Evolutionary conservation across 2,113 vertebrate species (phyloP), one percentile per base, ranked within the genome.

Genomic region (Mustela nigripes): DNA sequence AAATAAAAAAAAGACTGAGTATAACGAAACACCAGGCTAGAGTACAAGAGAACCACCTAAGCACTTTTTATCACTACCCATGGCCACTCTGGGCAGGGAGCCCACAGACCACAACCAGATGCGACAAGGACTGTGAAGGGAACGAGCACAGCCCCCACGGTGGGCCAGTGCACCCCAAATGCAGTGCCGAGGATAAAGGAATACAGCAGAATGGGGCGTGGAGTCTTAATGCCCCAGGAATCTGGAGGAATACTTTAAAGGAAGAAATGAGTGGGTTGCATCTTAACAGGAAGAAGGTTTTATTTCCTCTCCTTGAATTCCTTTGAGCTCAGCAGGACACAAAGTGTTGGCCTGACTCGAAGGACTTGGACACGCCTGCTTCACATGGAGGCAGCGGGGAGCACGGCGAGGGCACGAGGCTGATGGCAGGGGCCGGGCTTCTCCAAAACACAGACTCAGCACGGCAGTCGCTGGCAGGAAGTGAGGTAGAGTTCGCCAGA

Each of bases 311-410:
- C 96, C 62, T 78, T 58, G 69, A 88, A 80, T 97, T 67, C 96
- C 92, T 97, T 0, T 94, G 96, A 96, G 97, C 42, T 56, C 98
- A 93, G 95, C 94, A 97, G 97, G 98, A 97, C 26, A 96, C n/a
- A 9, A 73, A 97, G 95, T 22, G 18, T 15, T 1, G 94, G 97
- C 95, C 97, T 65, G 82, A 82, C 56, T 5, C 22, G 48, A 88
- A 97, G n/a, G 94, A n/a, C 48, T 81, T 60, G 42, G 76, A 97
- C 1, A 73, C 0, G 73, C 33, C 4, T 85, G 95, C 82, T 90
- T 1, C 10, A 82, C 18, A 4, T n/a, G 76, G 33, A 71, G 26
- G 56, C 19, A 21, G n/a, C 10, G 19, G 48, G 82, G 50, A 48
- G 36, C 4, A 11, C 21, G 92, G 91, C n/a, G 22, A 14, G 62